These are phyloP conservation scores for Lissonota sp. DNA, from an alignment of 2,888 invertebrate genomes.

Conservation along the genomic window DNA sequence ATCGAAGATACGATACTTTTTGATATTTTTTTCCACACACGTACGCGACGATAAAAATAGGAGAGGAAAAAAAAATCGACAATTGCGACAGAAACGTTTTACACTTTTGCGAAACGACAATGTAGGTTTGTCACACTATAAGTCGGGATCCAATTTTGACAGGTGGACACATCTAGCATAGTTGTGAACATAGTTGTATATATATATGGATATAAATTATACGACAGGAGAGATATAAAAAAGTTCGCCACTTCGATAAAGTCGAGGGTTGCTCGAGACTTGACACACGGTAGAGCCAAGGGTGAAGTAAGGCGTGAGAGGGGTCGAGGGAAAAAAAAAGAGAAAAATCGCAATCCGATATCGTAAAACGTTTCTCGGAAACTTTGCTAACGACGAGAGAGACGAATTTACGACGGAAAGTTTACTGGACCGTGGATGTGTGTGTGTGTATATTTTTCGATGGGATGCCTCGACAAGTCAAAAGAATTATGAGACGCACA, in stretches of 20 bases:
- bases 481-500: slow-evolving; percentile 29
- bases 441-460: background rate
- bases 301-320: slow-evolving; percentile 14
- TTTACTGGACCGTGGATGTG: slow-evolving; percentile 25
- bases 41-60: background rate
- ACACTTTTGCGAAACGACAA: slow-evolving; percentile 51
- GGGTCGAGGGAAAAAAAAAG: slow-evolving; percentile 26
- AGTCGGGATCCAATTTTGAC: slow-evolving; percentile 43
- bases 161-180: background rate
- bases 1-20: slow-evolving; percentile 31
- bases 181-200: background rate
- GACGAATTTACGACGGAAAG: slow-evolving; percentile 59
- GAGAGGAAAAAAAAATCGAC: slow-evolving; percentile 12
- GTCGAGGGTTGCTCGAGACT: slow-evolving; percentile 49
- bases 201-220: background rate
- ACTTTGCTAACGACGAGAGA: slow-evolving; percentile 58
- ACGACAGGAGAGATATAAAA: slow-evolving; percentile 49
- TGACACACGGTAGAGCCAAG: slow-evolving; percentile 24
- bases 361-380: slow-evolving; percentile 61
- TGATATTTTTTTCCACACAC: slow-evolving; percentile 25
- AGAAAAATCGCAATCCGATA: slow-evolving; percentile 53
- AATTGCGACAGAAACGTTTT: slow-evolving; percentile 38
- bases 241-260: slow-evolving; percentile 57
- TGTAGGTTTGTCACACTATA: slow-evolving; percentile 17
- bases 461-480: slow-evolving; percentile 26